Conservation (phyloP, 1,140 invertebrate genomes). For the Pemphigus obesinymphae region DNA sequence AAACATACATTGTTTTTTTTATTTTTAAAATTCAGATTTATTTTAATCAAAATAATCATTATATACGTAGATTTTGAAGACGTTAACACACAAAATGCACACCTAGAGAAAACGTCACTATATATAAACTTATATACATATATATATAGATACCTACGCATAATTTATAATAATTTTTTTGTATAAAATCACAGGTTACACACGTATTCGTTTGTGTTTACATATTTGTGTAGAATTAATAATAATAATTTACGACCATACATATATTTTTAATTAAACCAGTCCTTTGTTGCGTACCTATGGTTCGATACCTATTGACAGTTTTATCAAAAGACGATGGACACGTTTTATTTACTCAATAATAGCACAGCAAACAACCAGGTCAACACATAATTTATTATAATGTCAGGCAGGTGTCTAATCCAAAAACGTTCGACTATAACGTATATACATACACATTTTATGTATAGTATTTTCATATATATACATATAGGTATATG, state of each 20-base stretch:
- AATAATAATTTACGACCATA: background rate
- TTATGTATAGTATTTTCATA: background rate
- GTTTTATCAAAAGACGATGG: constrained; percentile 33
- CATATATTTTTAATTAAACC: constrained; percentile 29
- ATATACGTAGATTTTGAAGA: too few species aligned
- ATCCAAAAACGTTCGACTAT: background rate
- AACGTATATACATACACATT: background rate
- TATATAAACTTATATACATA: too few species aligned
- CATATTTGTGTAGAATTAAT: constrained; percentile 12
- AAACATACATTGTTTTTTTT: too few species aligned
- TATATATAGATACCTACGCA: too few species aligned
- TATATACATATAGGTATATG: background rate
- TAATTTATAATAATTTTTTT: background rate
- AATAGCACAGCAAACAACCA: constrained; percentile 12
- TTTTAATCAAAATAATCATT: too few species aligned
- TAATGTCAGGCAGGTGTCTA: constrained; percentile 28
- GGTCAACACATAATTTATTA: constrained; percentile 31
- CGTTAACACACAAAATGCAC: too few species aligned
- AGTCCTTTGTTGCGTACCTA: background rate
- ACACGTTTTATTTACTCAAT: constrained; percentile 38
- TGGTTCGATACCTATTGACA: constrained; percentile 3
- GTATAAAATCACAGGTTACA: background rate
- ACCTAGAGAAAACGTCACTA: too few species aligned
- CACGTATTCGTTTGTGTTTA: background rate
- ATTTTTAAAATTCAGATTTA: too few species aligned